Percentiles rank a stretch among this genome's conserved stretches.
Evolutionary conservation across 2,888 invertebrate genomes (phyloP).

Genomic region (Epirrhoe tristata): DNA sequence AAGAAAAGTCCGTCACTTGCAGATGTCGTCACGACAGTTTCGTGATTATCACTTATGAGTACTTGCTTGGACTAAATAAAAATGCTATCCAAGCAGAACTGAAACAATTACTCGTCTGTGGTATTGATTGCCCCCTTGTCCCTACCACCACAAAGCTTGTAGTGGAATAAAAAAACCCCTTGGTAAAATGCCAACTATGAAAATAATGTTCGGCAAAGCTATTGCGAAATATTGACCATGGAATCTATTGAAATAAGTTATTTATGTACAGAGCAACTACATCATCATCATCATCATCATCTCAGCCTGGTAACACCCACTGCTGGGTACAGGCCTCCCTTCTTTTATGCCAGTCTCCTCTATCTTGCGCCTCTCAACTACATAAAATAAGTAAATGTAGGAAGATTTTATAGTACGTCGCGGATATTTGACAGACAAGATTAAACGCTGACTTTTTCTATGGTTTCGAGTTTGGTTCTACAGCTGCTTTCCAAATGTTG

Average conservation of each 20-base stretch:
- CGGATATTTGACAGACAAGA: no score
- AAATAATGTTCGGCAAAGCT: constrained; percentile 66
- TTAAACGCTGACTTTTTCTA: not conserved
- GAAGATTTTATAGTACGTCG: no score
- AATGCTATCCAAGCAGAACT: not conserved
- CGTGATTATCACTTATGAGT: no score
- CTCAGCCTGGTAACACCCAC: no score
- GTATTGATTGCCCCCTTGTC: constrained; percentile 80
- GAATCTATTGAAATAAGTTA: constrained; percentile 48
- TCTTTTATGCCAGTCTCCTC: no score
- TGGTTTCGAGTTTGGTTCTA: not conserved
- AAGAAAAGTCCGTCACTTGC: no score
- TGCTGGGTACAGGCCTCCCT: no score
- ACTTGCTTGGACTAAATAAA: not conserved
- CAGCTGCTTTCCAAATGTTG: not conserved
- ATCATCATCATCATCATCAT: no score
- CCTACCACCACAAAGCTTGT: constrained; percentile 64
- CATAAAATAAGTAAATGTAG: not conserved
- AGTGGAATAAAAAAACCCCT: constrained; percentile 77
- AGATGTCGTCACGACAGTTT: no score
- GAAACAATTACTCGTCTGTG: constrained; percentile 37
- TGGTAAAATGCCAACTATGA: constrained; percentile 80
- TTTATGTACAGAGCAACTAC: not conserved
- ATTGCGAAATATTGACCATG: constrained; percentile 67
- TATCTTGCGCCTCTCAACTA: no score